These are phyloP conservation scores for Cacoxenus indagator DNA, from an alignment of 2,888 invertebrate species.

Conservation along the genomic window DNA sequence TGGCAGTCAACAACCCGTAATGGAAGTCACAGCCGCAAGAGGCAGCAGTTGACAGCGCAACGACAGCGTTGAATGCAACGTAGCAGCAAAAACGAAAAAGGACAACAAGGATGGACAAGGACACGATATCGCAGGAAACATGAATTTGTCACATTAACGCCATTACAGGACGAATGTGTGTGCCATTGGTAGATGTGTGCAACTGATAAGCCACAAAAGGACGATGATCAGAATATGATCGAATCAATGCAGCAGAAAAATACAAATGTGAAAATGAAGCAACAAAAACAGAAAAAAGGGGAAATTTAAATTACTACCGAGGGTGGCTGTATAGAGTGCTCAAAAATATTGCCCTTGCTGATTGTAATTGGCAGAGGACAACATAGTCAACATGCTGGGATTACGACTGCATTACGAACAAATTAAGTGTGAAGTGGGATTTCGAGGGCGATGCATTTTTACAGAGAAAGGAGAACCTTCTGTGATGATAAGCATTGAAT, in stretches of 20 bases:
- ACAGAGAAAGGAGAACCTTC: background rate
- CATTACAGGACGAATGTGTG: conserved; percentile 38
- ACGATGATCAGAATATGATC: background rate
- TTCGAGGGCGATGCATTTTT: conserved; percentile 31
- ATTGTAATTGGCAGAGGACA: background rate
- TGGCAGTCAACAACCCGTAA: background rate
- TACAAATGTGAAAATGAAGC: conserved; percentile 21
- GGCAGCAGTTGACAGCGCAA: background rate
- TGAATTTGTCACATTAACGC: conserved; percentile 60
- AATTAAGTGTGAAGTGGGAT: conserved; percentile 68
- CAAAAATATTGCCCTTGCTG: background rate
- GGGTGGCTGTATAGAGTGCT: background rate
- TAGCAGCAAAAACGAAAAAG: conserved; percentile 36
- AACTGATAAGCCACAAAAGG: conserved; percentile 42
- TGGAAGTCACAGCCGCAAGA: background rate
- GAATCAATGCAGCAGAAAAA: conserved; percentile 49
- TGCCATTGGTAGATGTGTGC: conserved; percentile 10
- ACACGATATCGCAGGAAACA: conserved; percentile 38
- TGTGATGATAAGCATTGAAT: conserved; percentile 19
- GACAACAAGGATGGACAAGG: conserved; percentile 34
- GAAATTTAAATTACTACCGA: background rate
- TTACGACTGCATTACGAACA: conserved; percentile 64
- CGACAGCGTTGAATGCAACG: background rate
- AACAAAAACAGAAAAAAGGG: background rate
- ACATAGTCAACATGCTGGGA: conserved; percentile 36